Conservation (phyloP, 2,797 vertebrate species). For the Allobates femoralis region DNA sequence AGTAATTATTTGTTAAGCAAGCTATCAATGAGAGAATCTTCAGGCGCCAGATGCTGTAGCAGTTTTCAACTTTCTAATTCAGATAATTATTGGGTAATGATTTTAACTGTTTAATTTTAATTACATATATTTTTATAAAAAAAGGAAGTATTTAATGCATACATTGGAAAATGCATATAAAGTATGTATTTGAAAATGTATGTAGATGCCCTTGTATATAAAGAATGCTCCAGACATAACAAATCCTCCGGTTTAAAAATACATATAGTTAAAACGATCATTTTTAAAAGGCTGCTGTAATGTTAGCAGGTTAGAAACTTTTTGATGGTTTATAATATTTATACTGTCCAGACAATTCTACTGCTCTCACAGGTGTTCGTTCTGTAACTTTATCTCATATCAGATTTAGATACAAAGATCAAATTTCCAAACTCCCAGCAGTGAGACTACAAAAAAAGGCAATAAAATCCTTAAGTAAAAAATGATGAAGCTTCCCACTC, state of each 20-base stretch:
- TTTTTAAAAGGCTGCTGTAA: conserved; percentile 28
- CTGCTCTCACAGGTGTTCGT: conserved; percentile 61
- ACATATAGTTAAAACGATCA: conserved; percentile 11
- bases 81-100: too few relatives aligned
- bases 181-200: neutral
- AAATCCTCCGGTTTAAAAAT: neutral
- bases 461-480: conserved; percentile 69
- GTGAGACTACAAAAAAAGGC: conserved; percentile 53
- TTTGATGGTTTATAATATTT: conserved; percentile 50
- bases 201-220: neutral
- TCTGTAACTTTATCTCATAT: conserved; percentile 60
- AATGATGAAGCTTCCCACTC: conserved; percentile 68
- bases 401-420: conserved; percentile 65
- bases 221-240: neutral
- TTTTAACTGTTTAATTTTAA: too few relatives aligned
- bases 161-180: neutral
- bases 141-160: too few relatives aligned
- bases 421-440: conserved; percentile 65
- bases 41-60: too few relatives aligned
- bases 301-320: conserved; percentile 43
- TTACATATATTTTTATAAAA: too few relatives aligned
- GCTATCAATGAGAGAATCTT: too few relatives aligned
- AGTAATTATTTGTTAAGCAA: too few relatives aligned
- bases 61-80: too few relatives aligned
- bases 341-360: conserved; percentile 58